Percentiles rank a stretch among this genome's conserved stretches.
Conservation (phyloP, 2,797 vertebrate genomes). For the Propithecus perrieri region DNA sequence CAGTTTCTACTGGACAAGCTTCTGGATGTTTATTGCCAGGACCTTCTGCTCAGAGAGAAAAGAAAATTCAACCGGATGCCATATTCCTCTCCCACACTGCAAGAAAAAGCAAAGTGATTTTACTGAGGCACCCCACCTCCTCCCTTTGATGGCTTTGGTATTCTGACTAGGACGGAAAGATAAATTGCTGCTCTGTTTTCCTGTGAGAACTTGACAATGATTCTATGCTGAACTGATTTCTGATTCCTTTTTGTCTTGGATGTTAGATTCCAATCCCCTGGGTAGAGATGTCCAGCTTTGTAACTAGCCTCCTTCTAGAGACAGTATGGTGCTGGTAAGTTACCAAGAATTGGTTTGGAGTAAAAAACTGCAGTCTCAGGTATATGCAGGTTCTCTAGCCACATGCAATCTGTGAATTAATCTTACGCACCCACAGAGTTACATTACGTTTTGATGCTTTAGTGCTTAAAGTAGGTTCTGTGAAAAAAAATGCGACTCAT, state of each 20-base stretch:
- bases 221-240: neutral
- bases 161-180: neutral
- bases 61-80: slow-evolving; percentile 44
- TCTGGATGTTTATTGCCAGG: slow-evolving; percentile 65
- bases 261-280: neutral
- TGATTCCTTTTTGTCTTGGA: slow-evolving; percentile 13
- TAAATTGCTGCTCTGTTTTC: neutral
- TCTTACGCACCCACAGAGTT: neutral
- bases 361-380: neutral
- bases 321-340: neutral
- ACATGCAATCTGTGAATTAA: slow-evolving; percentile 43
- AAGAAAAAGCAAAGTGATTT: neutral
- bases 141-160: neutral
- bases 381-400: neutral
- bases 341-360: neutral
- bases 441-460: slow-evolving; percentile 37
- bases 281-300: neutral
- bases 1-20: slow-evolving; percentile 57
- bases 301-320: slow-evolving; percentile 7
- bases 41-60: slow-evolving; percentile 45
- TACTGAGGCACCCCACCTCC: neutral
- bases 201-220: neutral
- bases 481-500: neutral
- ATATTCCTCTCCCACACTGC: neutral
- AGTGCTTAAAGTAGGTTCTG: slow-evolving; percentile 38